Evolutionary conservation across 2,797 vertebrate species (phyloP).

Genomic region (Okamejei kenojei): DNA sequence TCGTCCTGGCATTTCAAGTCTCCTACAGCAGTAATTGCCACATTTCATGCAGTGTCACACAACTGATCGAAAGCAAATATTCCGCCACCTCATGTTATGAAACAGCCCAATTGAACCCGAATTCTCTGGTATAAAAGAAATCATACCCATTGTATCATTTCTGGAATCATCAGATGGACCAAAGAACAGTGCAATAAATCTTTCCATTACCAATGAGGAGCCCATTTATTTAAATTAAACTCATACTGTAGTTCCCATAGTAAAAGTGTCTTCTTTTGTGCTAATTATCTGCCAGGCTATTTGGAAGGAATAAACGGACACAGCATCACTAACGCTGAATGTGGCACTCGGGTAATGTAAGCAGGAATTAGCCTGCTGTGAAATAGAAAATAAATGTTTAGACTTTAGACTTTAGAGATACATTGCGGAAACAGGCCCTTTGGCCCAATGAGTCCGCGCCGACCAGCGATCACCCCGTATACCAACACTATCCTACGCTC

Average conservation of each 20-base stretch:
- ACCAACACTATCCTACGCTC: no score
- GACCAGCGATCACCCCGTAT: no score
- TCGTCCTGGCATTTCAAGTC: no score
- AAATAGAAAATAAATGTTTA: neutral
- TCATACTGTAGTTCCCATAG: neutral
- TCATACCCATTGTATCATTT: neutral
- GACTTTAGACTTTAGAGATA: no score
- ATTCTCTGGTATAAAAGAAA: neutral
- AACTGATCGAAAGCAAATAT: neutral
- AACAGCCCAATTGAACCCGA: neutral
- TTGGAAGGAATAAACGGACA: no score
- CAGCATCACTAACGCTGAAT: neutral
- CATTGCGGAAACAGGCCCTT: no score
- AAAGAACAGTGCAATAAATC: neutral
- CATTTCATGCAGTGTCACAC: neutral
- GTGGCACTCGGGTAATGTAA: neutral
- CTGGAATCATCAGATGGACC: neutral
- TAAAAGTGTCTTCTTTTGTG: neutral
- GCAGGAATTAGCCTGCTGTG: neutral
- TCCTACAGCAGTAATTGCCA: neutral
- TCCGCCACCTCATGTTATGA: neutral
- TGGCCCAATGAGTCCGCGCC: no score
- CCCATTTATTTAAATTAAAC: neutral
- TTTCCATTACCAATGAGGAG: neutral
- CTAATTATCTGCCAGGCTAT: neutral